Percentiles rank a stretch among this genome's conserved stretches.
phyloP scores from a whole-genome alignment of 2,888 invertebrate genomes.

The Smittia aterrima region DNA sequence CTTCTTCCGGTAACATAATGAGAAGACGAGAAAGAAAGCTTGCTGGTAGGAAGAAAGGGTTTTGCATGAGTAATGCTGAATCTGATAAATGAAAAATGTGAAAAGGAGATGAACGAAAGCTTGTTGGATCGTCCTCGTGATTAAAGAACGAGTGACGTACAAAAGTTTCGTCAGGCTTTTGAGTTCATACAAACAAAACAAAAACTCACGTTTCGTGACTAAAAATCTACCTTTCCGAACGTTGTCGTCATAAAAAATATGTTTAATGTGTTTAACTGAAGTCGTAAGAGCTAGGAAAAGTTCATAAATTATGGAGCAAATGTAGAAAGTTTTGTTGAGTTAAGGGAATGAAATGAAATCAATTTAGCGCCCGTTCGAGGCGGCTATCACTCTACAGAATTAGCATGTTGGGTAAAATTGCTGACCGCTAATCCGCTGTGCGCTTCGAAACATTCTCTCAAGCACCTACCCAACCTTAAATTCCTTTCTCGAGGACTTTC shows the following conservation, averaged over 20 bases:
- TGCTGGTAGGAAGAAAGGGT: slow-evolving; percentile 2
- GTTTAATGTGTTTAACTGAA: background rate
- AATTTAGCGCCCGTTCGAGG: too few relatives aligned
- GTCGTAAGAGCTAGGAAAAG: too few relatives aligned
- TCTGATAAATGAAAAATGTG: slow-evolving; percentile 38
- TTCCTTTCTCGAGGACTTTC: too few relatives aligned
- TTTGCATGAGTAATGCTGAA: slow-evolving; percentile 36
- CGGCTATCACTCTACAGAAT: too few relatives aligned
- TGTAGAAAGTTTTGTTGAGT: too few relatives aligned
- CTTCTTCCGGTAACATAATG: background rate
- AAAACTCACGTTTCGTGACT: slow-evolving; percentile 6
- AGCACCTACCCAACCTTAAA: too few relatives aligned
- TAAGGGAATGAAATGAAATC: too few relatives aligned
- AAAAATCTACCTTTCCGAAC: background rate
- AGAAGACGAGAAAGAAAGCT: background rate
- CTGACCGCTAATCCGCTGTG: too few relatives aligned
- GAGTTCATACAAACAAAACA: background rate
- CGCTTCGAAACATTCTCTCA: too few relatives aligned
- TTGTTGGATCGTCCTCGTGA: background rate
- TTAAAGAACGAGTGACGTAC: background rate
- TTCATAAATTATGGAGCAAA: too few relatives aligned
- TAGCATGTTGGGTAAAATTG: too few relatives aligned
- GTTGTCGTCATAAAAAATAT: background rate
- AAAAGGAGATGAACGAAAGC: slow-evolving; percentile 21
- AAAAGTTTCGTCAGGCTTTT: background rate